Percentiles rank a stretch among this genome's conserved stretches.
These are phyloP conservation scores for Tetrao urogallus DNA, from an alignment of 2,113 vertebrate species.

Conservation along the genomic window DNA sequence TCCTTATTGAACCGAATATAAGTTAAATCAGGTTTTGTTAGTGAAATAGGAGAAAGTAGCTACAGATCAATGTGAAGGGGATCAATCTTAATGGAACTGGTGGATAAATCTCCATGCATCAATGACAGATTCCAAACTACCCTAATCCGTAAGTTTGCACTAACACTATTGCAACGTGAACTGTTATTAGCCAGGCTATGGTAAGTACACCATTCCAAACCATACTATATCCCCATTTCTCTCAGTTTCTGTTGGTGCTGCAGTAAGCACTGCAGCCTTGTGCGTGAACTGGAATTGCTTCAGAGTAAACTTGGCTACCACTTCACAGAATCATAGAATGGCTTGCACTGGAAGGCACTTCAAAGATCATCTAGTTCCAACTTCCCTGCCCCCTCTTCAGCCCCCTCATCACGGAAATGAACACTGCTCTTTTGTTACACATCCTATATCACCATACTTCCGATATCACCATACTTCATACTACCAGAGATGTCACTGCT, in stretches of 20 bases:
- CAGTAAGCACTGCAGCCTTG: neutral
- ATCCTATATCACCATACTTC: neutral
- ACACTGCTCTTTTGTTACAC: neutral
- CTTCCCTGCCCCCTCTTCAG: neutral
- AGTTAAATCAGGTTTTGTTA: neutral
- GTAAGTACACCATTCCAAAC: neutral
- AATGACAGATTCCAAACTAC: neutral
- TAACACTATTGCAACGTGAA: neutral
- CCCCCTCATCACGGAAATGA: neutral
- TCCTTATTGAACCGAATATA: neutral
- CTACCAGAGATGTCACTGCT: neutral
- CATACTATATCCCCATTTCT: neutral
- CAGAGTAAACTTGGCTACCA: neutral
- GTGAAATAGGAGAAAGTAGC: neutral
- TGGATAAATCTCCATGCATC: neutral
- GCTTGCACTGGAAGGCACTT: too few relatives aligned
- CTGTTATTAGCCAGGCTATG: neutral
- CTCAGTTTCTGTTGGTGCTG: neutral
- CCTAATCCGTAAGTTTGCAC: neutral
- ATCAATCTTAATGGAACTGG: neutral
- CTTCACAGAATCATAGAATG: neutral
- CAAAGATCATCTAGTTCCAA: too few relatives aligned
- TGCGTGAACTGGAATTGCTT: neutral
- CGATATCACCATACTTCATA: too few relatives aligned
- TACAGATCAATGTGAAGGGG: neutral